Percentiles rank a stretch among this genome's conserved stretches.
phyloP scores from a whole-genome alignment of 2,797 vertebrate genomes.

The Podarcis lilfordi region DNA sequence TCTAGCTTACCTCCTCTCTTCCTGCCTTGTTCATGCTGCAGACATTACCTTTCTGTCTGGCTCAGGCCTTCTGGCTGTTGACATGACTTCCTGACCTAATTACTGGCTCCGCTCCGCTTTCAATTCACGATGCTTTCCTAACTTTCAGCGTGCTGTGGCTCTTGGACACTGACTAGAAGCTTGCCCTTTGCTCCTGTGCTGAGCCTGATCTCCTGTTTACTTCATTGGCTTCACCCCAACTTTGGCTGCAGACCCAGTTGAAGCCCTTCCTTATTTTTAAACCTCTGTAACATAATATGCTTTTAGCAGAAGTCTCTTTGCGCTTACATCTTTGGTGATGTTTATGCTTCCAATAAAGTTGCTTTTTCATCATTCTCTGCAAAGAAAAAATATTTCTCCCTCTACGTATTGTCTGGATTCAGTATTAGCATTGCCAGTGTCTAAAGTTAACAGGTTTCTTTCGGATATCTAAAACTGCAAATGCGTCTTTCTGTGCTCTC shows the following conservation, averaged over 20 bases:
- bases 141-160: neutral
- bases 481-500: neutral
- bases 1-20: neutral
- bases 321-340: neutral
- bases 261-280: conserved; percentile 21
- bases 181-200: neutral
- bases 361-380: neutral
- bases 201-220: conserved; percentile 15
- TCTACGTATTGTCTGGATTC: neutral
- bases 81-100: conserved; percentile 33
- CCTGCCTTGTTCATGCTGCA: conserved; percentile 2
- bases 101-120: conserved; percentile 9
- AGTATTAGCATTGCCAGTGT: neutral
- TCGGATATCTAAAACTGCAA: neutral
- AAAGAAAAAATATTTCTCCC: neutral
- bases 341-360: neutral
- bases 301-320: neutral
- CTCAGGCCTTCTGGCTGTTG: conserved; percentile 10
- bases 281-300: neutral
- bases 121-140: neutral
- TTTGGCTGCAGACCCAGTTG: conserved; percentile 7
- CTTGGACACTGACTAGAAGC: neutral
- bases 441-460: neutral
- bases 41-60: conserved; percentile 18
- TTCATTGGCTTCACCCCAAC: conserved; percentile 16